These are phyloP conservation scores for Drosophila ogumai DNA, from an alignment of 1,140 invertebrate genomes.

Conservation along the genomic window DNA sequence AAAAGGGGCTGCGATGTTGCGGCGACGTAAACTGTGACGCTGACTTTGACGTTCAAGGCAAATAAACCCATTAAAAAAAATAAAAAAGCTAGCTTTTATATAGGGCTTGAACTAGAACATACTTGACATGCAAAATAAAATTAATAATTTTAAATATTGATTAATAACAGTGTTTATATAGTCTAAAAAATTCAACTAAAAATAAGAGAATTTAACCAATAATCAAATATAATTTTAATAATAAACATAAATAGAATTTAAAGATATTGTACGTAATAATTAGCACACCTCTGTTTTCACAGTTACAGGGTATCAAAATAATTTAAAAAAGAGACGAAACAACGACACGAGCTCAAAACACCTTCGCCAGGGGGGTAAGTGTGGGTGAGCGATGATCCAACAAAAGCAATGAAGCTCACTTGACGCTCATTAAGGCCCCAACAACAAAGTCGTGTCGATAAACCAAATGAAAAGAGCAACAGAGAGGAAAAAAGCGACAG, in stretches of 20 bases:
- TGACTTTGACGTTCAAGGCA: slow-evolving; percentile 34
- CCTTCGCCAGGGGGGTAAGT: slow-evolving; percentile 4
- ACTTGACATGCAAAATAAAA: neutral
- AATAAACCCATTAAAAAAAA: slow-evolving; percentile 9
- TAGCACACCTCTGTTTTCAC: neutral
- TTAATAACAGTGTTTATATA: neutral
- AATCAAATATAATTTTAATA: neutral
- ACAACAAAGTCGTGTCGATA: slow-evolving; percentile 19
- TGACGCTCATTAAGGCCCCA: slow-evolving; percentile 55
- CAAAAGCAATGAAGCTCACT: slow-evolving; percentile 61
- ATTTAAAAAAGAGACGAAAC: neutral
- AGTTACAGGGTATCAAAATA: slow-evolving; percentile 6
- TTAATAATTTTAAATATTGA: too few species aligned
- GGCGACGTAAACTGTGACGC: slow-evolving; percentile 10
- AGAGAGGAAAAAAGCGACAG: neutral
- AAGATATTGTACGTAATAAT: neutral
- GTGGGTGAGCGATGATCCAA: slow-evolving; percentile 56
- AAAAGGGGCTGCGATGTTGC: neutral
- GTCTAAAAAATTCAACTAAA: neutral
- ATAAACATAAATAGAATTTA: too few species aligned
- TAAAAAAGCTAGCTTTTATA: too few species aligned
- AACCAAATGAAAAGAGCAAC: slow-evolving; percentile 16
- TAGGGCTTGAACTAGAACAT: neutral
- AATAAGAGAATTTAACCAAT: neutral
- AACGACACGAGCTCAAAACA: slow-evolving; percentile 30